Evolutionary conservation across 2,113 vertebrate species (phyloP), one percentile per base, ranked within the genome.

Genomic region (Prunella himalayana): DNA sequence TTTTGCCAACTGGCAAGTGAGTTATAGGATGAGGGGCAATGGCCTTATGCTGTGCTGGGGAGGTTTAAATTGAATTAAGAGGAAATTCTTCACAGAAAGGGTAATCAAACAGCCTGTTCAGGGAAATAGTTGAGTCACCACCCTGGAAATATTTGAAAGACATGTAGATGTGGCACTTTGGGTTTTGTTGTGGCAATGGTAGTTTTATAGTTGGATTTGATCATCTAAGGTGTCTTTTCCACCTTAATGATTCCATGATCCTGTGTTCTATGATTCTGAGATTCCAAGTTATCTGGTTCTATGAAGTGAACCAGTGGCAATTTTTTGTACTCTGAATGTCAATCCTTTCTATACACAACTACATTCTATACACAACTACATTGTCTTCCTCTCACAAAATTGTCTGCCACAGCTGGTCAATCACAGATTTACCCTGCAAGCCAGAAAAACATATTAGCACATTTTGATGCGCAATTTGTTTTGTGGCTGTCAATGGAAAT

Each of bases 161-260:
- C 3, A 5, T 15, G 5, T 31, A 54, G n/a, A 22, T 0, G 0
- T 51, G n/a, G 6, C 22, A 51, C 12, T 45, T 53, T 24, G 23
- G 28, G 23, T 24, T 61, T 54, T 69, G 11, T 54, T 28, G 16
- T 54, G 28, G 2, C 24, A 86, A 18, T 28, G 10, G 2, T 54
- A 28, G 5, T 3, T 70, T 75, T 30, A 25, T 0, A 3, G 12
- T 15, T 65, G 19, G 42, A 41, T 25, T 70, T 11, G 5, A 33
- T 27, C 24, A 27, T 23, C 50, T 33, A 22, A 60, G 37, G 4
- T 8, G 11, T 61, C 5, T 90, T 71, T 80, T 81, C n/a, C 20
- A 88, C 25, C 6, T 6, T 22, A 39, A 9, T 35, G 18, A 54
- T 82, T 77, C 41, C 39, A 7, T 39, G 44, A 75, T 33, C 51